Evolutionary conservation across 2,888 invertebrate genomes (phyloP).

Genomic region (Drosophila barbarae): DNA sequence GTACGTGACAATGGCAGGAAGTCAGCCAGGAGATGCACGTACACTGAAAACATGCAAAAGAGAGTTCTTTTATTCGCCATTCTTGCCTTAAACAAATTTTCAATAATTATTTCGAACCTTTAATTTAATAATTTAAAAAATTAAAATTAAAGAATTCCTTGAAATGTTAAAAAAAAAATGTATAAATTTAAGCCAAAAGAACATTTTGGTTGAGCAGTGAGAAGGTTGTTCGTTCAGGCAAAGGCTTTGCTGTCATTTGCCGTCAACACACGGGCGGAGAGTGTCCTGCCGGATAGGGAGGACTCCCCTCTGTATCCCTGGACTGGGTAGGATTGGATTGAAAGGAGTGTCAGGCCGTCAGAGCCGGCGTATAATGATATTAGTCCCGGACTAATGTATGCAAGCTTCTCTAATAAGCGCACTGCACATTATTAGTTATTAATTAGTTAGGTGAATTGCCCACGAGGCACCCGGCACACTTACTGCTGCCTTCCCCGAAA

Average conservation of each 20-base stretch:
- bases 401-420: slow-evolving; percentile 64
- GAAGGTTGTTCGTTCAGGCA: background rate
- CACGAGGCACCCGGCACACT: slow-evolving; percentile 22
- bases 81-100: background rate
- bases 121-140: background rate
- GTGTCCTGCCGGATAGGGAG: background rate
- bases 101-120: background rate
- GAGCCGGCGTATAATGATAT: slow-evolving; percentile 59
- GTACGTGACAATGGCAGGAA: slow-evolving; percentile 41
- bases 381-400: slow-evolving; percentile 65
- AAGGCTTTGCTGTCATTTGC: slow-evolving; percentile 8
- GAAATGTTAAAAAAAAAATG: too few species aligned
- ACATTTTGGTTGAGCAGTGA: background rate
- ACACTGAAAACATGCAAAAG: background rate
- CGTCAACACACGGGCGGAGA: slow-evolving; percentile 10
- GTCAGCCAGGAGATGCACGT: slow-evolving; percentile 15
- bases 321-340: background rate
- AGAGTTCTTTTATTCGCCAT: background rate
- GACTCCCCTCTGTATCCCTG: background rate
- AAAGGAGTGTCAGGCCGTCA: slow-evolving; percentile 4
- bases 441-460: slow-evolving; percentile 57
- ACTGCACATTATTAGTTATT: slow-evolving; percentile 72
- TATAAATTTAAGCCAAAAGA: background rate
- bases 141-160: too few species aligned
- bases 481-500: background rate